phyloP scores from a whole-genome alignment of 2,113 vertebrate species.

The Noturus placidus region DNA sequence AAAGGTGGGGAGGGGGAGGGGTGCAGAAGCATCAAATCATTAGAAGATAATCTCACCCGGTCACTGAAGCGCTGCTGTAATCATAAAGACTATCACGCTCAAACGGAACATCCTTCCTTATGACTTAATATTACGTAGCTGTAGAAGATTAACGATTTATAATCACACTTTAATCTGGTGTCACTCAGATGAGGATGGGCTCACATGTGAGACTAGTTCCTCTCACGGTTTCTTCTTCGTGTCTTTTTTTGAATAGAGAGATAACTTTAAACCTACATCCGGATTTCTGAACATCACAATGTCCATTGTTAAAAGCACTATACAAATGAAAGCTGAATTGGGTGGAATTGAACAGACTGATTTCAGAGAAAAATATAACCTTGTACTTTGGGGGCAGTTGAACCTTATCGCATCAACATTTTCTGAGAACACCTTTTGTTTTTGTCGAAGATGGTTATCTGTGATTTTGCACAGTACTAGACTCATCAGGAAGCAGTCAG shows the following conservation, averaged over 20 bases:
- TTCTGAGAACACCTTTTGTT: conserved; percentile 12
- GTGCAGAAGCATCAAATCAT: background rate
- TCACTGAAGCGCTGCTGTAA: background rate
- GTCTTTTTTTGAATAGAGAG: background rate
- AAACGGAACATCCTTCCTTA: background rate
- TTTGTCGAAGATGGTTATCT: background rate
- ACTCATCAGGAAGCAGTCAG: conserved; percentile 17
- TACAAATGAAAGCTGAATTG: background rate
- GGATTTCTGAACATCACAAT: background rate
- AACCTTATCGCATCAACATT: background rate
- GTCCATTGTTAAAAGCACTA: background rate
- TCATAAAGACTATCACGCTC: background rate
- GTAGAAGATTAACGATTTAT: background rate
- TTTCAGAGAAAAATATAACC: background rate
- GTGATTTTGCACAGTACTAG: background rate
- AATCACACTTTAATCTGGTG: background rate
- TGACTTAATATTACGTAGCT: background rate
- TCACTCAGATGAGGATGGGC: background rate
- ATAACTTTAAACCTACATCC: background rate
- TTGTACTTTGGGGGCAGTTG: background rate
- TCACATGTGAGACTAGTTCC: background rate
- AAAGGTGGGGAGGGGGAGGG: background rate
- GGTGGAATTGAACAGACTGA: background rate
- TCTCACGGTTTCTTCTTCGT: background rate
- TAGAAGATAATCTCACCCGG: background rate